Evolutionary conservation across 2,113 vertebrate genomes (phyloP), one percentile per base, ranked within the genome.

Genomic region (Cathartes aura): DNA sequence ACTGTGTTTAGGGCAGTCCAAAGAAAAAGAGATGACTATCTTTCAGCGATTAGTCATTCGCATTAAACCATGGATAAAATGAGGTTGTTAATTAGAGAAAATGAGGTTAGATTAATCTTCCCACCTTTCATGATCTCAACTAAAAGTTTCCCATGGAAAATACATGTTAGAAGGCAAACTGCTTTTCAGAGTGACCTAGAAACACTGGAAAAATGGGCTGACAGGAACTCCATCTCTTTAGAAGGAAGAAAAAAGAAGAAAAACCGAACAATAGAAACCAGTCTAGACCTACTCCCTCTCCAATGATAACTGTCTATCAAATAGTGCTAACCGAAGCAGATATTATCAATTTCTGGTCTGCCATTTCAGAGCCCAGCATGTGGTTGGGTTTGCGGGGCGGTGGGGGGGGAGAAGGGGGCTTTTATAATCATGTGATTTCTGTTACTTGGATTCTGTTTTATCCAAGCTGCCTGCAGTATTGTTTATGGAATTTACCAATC

Each of bases 321-420:
- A 63, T 27, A 72, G 13, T 53, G 50, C 71, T 75, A 58, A 43
- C 9, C 4, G 75, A 84, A 83, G 62, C 71, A 80, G 24, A 45
- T 63, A 80, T 7, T 95, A 43, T 23, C 27, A 34, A 10, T 60
- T 82, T 53, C 16, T 90, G 16, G 21, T 67, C 8, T 48, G 27
- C 27, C 58, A 26, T 92, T 85, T 74, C 55, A 66, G 56, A 79
- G 23, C 26, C 6, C 36, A 56, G 2, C 21, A 43, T 88, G 36
- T 59, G n/a, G 32, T n/a, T 90, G 29, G 26, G 34, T 88, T 74
- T 90, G 63, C 1, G 5, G 40, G 26, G 19, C 0, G 0, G 29
- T 64, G 30, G 16, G 8, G 5, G 22, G 23, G 15, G 45, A 47
- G 53, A 81, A 68, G 21, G 22, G 3, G 19, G 21, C 11, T 63